These are phyloP conservation scores for Aricia agestis DNA, from an alignment of 1,140 invertebrate species.

Conservation along the genomic window DNA sequence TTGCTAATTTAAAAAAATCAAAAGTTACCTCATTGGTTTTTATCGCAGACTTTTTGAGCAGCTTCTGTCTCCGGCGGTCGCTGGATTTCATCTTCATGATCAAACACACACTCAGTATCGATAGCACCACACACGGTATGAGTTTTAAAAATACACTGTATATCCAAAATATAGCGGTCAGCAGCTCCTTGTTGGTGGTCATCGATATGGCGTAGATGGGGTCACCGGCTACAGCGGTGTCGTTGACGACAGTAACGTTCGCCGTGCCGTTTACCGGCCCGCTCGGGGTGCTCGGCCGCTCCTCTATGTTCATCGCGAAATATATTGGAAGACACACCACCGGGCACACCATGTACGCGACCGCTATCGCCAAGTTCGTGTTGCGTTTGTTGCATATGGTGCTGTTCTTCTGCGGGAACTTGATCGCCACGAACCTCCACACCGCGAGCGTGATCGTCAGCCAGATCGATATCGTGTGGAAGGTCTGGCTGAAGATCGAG, in stretches of 20 bases:
- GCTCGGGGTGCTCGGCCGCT: conserved; percentile 32
- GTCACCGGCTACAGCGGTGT: conserved; percentile 35
- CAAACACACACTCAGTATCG: conserved; percentile 64
- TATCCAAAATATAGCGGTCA: conserved; percentile 71
- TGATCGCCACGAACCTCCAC: conserved; percentile 94
- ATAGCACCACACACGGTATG: conserved; percentile 66
- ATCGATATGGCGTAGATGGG: conserved; percentile 56
- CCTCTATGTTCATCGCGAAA: conserved; percentile 77
- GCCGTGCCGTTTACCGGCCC: conserved; percentile 33
- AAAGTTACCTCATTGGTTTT: conserved; percentile 56
- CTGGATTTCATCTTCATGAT: conserved; percentile 77
- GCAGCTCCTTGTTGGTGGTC: conserved; percentile 55
- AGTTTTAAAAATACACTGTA: conserved; percentile 72
- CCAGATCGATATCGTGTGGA: conserved; percentile 95
- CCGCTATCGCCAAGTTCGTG: conserved; percentile 84
- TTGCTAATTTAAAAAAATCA: too few relatives aligned
- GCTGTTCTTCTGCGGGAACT: conserved; percentile 85
- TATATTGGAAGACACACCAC: conserved; percentile 91
- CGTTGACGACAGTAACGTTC: conserved; percentile 35
- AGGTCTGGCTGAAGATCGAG: conserved; percentile 88
- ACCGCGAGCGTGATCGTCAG: conserved; percentile 93
- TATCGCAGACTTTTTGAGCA: conserved; percentile 75
- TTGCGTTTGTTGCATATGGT: conserved; percentile 86
- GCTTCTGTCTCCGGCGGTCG: conserved; percentile 83
- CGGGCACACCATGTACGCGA: conserved; percentile 88